These are phyloP conservation scores for Meloidogyne hapla DNA, from an alignment of 1,140 invertebrate genomes.

Conservation along the genomic window DNA sequence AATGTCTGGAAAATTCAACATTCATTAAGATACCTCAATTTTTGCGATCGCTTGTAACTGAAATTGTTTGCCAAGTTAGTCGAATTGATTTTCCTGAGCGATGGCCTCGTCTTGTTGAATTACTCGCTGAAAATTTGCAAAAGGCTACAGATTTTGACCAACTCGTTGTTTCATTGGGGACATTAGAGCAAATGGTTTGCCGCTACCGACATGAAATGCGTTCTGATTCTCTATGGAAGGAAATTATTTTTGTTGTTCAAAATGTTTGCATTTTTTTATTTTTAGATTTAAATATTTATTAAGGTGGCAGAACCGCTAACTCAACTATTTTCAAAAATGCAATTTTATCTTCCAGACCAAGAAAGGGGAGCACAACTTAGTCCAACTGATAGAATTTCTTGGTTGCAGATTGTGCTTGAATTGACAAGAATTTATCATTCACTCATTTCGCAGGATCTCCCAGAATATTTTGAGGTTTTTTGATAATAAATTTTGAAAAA, in stretches of 20 bases:
- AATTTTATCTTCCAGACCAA: conserved; percentile 30
- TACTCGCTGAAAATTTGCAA: conserved; percentile 33
- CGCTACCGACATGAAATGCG: conserved; percentile 42
- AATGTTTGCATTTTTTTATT: conserved; percentile 12
- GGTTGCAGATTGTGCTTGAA: conserved; percentile 42
- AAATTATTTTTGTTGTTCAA: conserved; percentile 44
- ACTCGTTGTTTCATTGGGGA: conserved; percentile 31
- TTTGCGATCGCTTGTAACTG: conserved; percentile 34
- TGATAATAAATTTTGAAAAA: neutral
- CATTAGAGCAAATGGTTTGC: conserved; percentile 42
- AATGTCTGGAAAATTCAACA: neutral
- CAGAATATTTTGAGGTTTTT: conserved; percentile 47
- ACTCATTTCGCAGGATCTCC: conserved; percentile 48
- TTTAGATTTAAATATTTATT: conserved; percentile 10
- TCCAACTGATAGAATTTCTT: conserved; percentile 19
- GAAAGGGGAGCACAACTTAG: conserved; percentile 26
- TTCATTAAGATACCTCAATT: conserved; percentile 11
- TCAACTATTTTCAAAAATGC: conserved; percentile 34
- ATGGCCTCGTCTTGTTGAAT: conserved; percentile 38
- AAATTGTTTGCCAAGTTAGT: conserved; percentile 48
- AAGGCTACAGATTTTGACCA: conserved; percentile 38
- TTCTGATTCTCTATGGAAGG: conserved; percentile 36
- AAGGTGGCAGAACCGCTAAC: conserved; percentile 38
- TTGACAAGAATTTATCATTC: conserved; percentile 42
- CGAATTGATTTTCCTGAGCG: conserved; percentile 36